Base-by-base conservation (phyloP, 2,888 invertebrate genomes). In the Sarcophaga variegata region DNA sequence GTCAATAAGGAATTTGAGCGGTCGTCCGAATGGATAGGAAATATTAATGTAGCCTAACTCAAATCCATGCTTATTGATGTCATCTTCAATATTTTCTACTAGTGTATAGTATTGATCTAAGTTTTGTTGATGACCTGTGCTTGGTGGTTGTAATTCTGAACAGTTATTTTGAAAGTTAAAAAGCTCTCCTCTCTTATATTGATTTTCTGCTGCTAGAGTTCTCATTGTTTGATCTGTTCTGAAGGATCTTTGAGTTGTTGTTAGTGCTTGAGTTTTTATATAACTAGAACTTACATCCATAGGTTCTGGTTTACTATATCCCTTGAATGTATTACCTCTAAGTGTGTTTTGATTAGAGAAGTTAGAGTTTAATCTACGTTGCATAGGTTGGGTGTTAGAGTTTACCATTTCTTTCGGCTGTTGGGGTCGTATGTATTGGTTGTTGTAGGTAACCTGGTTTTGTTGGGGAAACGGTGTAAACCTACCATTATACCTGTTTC, bases 401-500 rank as follows among this genome's bases (percentile, higher is more conserved):
- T 63, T 20, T 25, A 64, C 37, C 2, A 27, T 27, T 64, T 64
- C 64, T 17, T 17, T 64, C 17, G 25, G 27, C 27, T 75, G 20
- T 20, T 20, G 75, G 25, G 75, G 49, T 4, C 64, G 22, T 64
- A 63, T 64, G 64, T 75, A 63, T 64, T 75, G 75, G 6, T 47
- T 72, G 59, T 27, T 60, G 17, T 72, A 60, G 22, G 37, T 27
- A 17, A n/a, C 14, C 37, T 72, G 27, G 11, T 27, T 60, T 60
- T 72, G 72, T 17, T 14, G 27, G 14, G 60, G 20, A 64, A 75
- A 63, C 47, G 74, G 25, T 75, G 63, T 75, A 22, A 75, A 75
- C 20, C 63, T 75, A 63, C 47, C 63, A 64, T 75, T 64, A n/a
- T 25, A 75, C 64, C 75, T 64, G 10, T 47, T 75, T 49, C 49